phyloP scores from a whole-genome alignment of 2,797 vertebrate species.

The Mormyrus proboscirostris region DNA sequence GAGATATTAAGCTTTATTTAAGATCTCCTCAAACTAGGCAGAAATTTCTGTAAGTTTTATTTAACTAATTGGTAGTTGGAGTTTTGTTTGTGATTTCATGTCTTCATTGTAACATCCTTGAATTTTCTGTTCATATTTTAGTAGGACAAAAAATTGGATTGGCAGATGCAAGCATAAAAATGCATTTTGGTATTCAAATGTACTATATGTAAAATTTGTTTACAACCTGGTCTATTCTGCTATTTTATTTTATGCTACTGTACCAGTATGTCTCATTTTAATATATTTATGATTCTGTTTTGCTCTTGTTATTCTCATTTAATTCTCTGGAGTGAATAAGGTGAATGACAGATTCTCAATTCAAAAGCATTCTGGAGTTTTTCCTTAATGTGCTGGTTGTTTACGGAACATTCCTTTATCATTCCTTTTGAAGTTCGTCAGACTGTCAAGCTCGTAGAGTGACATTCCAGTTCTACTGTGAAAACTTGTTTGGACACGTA shows the following conservation, averaged over 20 bases:
- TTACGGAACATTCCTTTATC: conserved; percentile 25
- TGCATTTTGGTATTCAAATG: background rate
- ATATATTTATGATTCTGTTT: background rate
- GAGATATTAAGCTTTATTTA: background rate
- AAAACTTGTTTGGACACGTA: conserved; percentile 37
- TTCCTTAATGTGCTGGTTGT: conserved; percentile 17
- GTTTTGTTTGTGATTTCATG: background rate
- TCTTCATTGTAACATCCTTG: background rate
- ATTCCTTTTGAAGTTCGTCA: conserved; percentile 16
- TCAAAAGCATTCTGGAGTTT: conserved; percentile 19
- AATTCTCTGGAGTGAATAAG: background rate
- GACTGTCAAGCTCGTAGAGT: conserved; percentile 48
- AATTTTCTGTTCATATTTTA: background rate
- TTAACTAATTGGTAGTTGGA: background rate
- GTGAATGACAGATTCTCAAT: background rate
- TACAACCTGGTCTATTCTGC: background rate
- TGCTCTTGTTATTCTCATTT: background rate
- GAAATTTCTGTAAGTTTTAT: background rate
- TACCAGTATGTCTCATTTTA: background rate
- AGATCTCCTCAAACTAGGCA: background rate
- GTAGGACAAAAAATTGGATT: background rate
- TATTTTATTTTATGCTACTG: background rate
- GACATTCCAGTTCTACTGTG: conserved; percentile 54
- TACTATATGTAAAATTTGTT: background rate
- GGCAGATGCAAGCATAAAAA: background rate